phyloP scores from a whole-genome alignment of 2,888 invertebrate species.

The Subacronicta megacephala region DNA sequence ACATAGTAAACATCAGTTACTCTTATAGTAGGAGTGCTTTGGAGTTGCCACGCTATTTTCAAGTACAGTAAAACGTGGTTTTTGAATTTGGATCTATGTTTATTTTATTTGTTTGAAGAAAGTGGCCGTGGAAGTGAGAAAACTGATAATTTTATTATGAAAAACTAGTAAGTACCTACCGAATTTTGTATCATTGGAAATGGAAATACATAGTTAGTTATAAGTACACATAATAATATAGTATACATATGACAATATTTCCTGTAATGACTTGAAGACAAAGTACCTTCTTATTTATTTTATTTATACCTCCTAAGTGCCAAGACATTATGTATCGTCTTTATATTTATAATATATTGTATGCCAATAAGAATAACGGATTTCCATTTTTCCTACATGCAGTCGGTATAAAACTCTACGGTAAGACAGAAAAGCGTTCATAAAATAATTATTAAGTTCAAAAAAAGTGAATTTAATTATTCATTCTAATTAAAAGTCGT shows the following conservation, averaged over 20 bases:
- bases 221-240: neutral
- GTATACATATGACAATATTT: conserved; percentile 1
- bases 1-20: conserved; percentile 16
- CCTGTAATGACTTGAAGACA: conserved; percentile 13
- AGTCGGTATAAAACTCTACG: no score
- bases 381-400: conserved; percentile 29
- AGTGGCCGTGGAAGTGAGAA: no score
- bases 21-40: conserved; percentile 13
- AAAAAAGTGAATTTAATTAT: neutral
- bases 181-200: neutral
- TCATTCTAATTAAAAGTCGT: neutral
- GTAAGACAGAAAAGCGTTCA: neutral
- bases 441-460: neutral
- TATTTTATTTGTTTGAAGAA: no score
- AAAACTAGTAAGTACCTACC: no score
- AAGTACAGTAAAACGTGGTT: no score
- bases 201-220: neutral
- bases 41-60: conserved; percentile 10
- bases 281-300: conserved; percentile 7
- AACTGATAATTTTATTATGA: no score
- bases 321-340: conserved; percentile 19
- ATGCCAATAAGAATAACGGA: conserved; percentile 21
- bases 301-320: conserved; percentile 12
- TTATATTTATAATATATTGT: conserved; percentile 15
- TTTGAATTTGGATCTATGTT: no score